A percentile compares a stretch with the other conserved stretches of the same genome.
These are phyloP conservation scores for Spheniscus mendiculus DNA, from an alignment of 2,113 vertebrate genomes.

Conservation along the genomic window DNA sequence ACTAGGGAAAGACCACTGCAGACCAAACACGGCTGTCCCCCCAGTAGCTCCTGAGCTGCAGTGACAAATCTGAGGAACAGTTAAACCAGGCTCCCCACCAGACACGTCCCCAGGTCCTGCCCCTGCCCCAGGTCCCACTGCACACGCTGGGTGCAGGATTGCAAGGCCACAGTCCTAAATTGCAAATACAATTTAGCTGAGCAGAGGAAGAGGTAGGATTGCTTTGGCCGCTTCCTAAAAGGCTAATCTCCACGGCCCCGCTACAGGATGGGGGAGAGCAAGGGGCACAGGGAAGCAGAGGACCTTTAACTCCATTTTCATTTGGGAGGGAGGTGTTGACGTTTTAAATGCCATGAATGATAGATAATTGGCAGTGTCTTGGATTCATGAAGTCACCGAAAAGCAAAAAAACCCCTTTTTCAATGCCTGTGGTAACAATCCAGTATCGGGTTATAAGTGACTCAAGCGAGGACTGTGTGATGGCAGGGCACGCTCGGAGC, in stretches of 20 bases:
- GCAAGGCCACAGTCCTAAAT: not conserved
- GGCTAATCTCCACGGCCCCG: not conserved
- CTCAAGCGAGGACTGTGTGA: accelerated
- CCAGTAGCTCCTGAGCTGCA: not conserved
- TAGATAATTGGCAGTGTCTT: not conserved
- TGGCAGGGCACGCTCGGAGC: not conserved
- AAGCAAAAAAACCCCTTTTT: not conserved
- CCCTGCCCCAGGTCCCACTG: not conserved
- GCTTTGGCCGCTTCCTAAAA: not conserved
- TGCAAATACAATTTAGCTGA: not conserved
- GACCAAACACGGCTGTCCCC: not conserved
- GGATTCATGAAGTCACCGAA: not conserved
- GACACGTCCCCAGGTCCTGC: not conserved
- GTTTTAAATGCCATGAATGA: not conserved
- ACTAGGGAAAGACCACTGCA: not conserved
- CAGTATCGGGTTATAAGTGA: not conserved
- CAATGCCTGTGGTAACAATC: not conserved
- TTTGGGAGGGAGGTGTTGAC: conserved; percentile 21
- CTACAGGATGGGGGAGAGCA: not conserved
- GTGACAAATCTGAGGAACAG: not conserved
- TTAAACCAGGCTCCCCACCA: not conserved
- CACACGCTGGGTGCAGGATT: not conserved
- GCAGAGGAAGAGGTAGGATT: not conserved
- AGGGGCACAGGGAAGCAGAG: not conserved
- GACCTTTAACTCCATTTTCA: conserved; percentile 13